phyloP scores from a whole-genome alignment of 2,797 vertebrate genomes.

The Knipowitschia caucasica region DNA sequence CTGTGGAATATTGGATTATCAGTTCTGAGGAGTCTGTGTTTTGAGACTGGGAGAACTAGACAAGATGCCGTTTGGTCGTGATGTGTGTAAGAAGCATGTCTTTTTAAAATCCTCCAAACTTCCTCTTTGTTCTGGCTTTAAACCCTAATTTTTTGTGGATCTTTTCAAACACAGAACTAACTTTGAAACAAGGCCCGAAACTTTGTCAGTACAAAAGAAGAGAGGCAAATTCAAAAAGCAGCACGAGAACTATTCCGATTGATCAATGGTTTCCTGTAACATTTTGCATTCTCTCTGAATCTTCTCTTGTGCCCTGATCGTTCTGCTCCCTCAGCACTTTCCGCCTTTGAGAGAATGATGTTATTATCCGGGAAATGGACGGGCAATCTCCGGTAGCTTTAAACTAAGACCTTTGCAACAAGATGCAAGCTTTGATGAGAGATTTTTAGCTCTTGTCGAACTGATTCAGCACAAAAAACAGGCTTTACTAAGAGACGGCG shows the following conservation, averaged over 20 bases:
- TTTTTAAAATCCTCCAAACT: too few species aligned
- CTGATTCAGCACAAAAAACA: slow-evolving; percentile 12
- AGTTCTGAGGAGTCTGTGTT: too few species aligned
- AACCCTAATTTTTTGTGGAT: too few species aligned
- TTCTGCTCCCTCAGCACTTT: slow-evolving; percentile 1
- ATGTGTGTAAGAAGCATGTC: too few species aligned
- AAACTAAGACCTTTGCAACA: slow-evolving; percentile 13
- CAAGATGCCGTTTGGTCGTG: too few species aligned
- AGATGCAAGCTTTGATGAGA: background rate
- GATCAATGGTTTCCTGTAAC: background rate
- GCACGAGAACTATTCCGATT: background rate
- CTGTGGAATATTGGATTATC: too few species aligned
- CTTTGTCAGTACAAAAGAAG: background rate
- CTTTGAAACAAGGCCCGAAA: background rate
- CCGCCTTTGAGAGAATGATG: slow-evolving; percentile 4
- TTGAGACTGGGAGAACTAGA: too few species aligned
- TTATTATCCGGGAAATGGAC: slow-evolving; percentile 13
- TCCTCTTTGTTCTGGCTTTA: too few species aligned
- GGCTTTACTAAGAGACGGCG: background rate
- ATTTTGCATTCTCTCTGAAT: background rate
- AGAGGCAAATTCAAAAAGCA: background rate
- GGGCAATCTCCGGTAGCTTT: slow-evolving; percentile 5
- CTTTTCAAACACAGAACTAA: too few species aligned
- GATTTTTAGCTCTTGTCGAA: slow-evolving; percentile 3
- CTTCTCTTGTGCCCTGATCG: background rate